These are phyloP conservation scores for Diarsia dahlii DNA, from an alignment of 2,888 invertebrate genomes.

Conservation along the genomic window DNA sequence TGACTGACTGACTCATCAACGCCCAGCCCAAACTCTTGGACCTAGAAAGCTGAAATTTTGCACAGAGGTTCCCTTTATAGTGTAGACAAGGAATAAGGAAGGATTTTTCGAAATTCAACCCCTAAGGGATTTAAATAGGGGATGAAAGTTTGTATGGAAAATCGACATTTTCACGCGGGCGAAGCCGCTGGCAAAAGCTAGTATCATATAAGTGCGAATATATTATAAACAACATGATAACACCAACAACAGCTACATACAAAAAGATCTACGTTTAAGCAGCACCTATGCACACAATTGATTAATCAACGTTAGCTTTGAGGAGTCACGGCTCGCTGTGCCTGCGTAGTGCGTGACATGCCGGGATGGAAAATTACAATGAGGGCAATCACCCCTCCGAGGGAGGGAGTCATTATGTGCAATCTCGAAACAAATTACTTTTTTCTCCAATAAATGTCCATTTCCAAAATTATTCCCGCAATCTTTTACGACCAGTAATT, in stretches of 20 bases:
- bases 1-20: too few relatives aligned
- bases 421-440: conserved; percentile 61
- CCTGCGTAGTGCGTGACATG: conserved; percentile 24
- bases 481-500: conserved; percentile 35
- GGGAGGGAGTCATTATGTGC: conserved; percentile 58
- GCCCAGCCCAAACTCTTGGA: too few relatives aligned
- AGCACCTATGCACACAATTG: conserved; percentile 31
- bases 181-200: too few relatives aligned
- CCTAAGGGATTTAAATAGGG: too few relatives aligned
- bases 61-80: too few relatives aligned
- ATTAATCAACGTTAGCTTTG: conserved; percentile 59
- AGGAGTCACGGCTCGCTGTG: conserved; percentile 20
- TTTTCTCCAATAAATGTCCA: conserved; percentile 46
- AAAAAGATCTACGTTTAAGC: conserved; percentile 1
- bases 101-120: too few relatives aligned
- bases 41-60: too few relatives aligned
- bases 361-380: conserved; percentile 69
- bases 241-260: background rate
- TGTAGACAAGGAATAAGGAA: too few relatives aligned
- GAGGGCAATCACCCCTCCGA: conserved; percentile 68
- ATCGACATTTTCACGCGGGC: too few relatives aligned
- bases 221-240: conserved; percentile 1
- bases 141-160: too few relatives aligned
- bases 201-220: background rate
- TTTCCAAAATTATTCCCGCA: conserved; percentile 56